phyloP scores from a whole-genome alignment of 2,797 vertebrate genomes.

The Podargus strigoides region DNA sequence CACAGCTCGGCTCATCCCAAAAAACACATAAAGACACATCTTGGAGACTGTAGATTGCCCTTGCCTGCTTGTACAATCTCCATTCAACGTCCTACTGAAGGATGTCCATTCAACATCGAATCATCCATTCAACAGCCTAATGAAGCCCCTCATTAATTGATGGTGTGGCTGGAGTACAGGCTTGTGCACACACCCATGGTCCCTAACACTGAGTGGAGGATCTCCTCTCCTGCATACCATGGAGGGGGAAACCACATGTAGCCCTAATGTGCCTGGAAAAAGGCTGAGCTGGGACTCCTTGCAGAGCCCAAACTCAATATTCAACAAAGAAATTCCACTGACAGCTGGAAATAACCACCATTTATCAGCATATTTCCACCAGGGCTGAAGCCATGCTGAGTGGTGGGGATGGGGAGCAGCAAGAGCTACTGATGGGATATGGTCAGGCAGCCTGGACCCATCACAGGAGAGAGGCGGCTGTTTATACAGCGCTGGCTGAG shows the following conservation, averaged over 20 bases:
- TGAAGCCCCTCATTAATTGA: not conserved
- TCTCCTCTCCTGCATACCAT: not conserved
- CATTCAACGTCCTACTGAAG: not conserved
- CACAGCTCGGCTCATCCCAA: not conserved
- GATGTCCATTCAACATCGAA: too few species aligned
- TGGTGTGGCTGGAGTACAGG: not conserved
- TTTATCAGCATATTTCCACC: not conserved
- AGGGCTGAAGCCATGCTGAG: not conserved
- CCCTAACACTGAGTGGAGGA: not conserved
- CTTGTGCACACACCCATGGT: accelerated
- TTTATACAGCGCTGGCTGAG: not conserved
- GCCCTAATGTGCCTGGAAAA: not conserved
- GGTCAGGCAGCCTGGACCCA: not conserved
- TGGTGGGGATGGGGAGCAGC: not conserved
- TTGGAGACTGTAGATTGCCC: not conserved
- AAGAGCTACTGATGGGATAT: not conserved
- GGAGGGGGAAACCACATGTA: accelerated
- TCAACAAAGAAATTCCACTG: not conserved
- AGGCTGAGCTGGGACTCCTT: not conserved
- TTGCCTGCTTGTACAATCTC: not conserved
- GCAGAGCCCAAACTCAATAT: not conserved
- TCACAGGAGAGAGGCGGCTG: not conserved
- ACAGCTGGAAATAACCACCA: not conserved
- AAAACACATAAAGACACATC: not conserved
- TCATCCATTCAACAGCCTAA: too few species aligned